A percentile compares a stretch with the other conserved stretches of the same genome.
These are phyloP conservation scores for Cepaea nemoralis DNA, from an alignment of 1,140 invertebrate species.

Conservation along the genomic window DNA sequence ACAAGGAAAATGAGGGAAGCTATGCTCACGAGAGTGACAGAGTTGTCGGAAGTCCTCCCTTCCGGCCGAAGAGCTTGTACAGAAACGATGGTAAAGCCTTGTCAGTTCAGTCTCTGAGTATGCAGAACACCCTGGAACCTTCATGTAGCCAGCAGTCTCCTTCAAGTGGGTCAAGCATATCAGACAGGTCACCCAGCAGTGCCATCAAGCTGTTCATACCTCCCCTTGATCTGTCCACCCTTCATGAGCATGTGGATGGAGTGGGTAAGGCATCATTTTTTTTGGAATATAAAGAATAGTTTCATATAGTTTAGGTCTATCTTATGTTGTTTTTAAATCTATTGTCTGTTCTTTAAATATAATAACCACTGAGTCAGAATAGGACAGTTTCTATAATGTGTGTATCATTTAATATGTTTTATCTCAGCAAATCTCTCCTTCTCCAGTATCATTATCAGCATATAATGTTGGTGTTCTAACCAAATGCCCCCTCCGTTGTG, in stretches of 20 bases:
- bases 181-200: slow-evolving; percentile 54
- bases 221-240: slow-evolving; percentile 75
- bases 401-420: no score
- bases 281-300: no score
- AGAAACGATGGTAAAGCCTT: slow-evolving; percentile 20
- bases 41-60: slow-evolving; percentile 28
- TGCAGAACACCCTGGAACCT: slow-evolving; percentile 15
- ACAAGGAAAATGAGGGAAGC: slow-evolving; percentile 12
- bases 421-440: no score
- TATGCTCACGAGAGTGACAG: slow-evolving; percentile 15
- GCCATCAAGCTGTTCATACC: slow-evolving; percentile 69
- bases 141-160: background rate
- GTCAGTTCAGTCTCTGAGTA: slow-evolving; percentile 14
- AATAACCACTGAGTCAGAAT: no score
- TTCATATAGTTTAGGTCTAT: no score
- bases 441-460: no score
- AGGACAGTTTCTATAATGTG: no score
- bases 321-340: no score
- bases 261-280: slow-evolving; percentile 66
- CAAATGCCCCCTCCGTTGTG: no score
- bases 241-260: slow-evolving; percentile 76
- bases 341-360: no score
- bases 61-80: background rate
- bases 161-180: background rate
- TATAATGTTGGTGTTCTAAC: no score